Evolutionary conservation across 2,888 invertebrate species (phyloP), one percentile per base, ranked within the genome.

Genomic region (Cinara cedri): DNA sequence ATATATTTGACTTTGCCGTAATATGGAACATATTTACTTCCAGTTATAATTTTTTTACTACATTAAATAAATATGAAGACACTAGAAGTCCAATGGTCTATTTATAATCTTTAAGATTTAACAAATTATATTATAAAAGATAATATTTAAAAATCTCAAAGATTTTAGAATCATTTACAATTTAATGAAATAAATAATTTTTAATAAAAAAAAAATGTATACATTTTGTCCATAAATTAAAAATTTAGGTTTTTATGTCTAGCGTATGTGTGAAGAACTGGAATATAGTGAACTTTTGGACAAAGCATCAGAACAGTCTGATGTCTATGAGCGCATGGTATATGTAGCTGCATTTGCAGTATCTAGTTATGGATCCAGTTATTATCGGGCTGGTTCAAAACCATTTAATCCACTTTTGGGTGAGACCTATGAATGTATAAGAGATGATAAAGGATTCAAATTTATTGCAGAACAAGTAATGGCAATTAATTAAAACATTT

Each of bases 341-440:
- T 88, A 91, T 81, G 87, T 94, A 0, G 92, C 92, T 0, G 93
- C 94, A 1, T 94, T 94, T 87, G 93, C 93, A 0, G 93, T 94
- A 1, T 92, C 92, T 81, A 89, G 91, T 46, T 94, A 94, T 86
- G 91, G 92, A 0, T 91, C 87, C 84, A 90, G 88, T 83, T 91
- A 87, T 87, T 92, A 89, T 83, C 86, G 94, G 71, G 93, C 94
- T 54, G 93, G 93, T 66, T 91, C 91, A 84, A 94, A 94, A 85
- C 94, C 94, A 0, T 94, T 94, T 87, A 94, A 94, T 87, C 94
- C 94, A 19, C 86, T 94, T 78, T 87, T 94, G 46, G 93, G 91
- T 0, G 94, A 94, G 88, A 94, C 93, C 0, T 94, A 91, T 86
- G 94, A 94, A 87, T 92, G 92, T 84, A 89, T 91, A 51, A 85